Evolutionary conservation across 2,888 invertebrate genomes (phyloP), one percentile per base, ranked within the genome.

Genomic region (Lamellibrachia columna): DNA sequence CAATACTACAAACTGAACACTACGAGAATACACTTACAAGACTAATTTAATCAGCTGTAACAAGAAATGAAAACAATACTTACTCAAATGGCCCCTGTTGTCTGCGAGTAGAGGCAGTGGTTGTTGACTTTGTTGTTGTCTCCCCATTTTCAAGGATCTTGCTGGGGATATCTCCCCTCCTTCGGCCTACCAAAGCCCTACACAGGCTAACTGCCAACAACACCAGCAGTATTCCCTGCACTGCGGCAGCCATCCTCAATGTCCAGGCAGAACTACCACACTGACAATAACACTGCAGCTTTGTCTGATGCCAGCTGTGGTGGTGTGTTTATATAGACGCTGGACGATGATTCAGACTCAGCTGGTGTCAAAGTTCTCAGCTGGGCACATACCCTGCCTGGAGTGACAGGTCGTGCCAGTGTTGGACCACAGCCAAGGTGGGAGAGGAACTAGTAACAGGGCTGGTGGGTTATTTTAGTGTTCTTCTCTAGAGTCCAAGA

Each of bases 281-380:
- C 1, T 15, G 15, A 60, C 60, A 60, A 4, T 15, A 2, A 75
- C 75, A 75, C 75, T 22, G 22, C 6, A 75, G 75, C 11, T 22
- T 4, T 75, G 75, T 6, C 75, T 75, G 75, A 15, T 22, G 4
- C 6, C 75, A 75, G 75, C 75, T 75, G 75, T 75, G 75, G 15
- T 22, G 15, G 22, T 15, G 6, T n/a, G 75, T 75, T 75, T 75
- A 75, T 75, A 6, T 75, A 75, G 15, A 15, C 22, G n/a, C 15
- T 22, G 75, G 15, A 22, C n/a, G 75, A 22, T 75, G 75, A 75
- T 15, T 75, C 22, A 75, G 75, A 0, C 6, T 75, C 22, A n/a
- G 75, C 75, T 75, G 75, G 75, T 75, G 22, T 75, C 75, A 75
- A 75, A 75, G 75, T 75, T 75, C 75, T 75, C 75, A 15, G 75